phyloP scores from a whole-genome alignment of 2,888 invertebrate species.

The Drosophila mulleri region DNA sequence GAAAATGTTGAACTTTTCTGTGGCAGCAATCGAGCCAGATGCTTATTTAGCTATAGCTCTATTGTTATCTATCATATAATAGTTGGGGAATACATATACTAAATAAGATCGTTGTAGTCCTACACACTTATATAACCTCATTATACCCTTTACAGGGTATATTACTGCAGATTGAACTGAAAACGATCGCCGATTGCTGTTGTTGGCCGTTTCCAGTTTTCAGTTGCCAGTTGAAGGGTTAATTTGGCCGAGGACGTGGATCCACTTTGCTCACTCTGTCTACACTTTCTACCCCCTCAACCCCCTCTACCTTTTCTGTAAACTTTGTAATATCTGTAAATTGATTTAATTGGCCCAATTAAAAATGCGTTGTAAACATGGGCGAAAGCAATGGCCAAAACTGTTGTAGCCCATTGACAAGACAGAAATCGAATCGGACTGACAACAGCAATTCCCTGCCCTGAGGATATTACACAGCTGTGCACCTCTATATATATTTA shows the following conservation, averaged over 20 bases:
- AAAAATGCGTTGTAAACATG: constrained; percentile 61
- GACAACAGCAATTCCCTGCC: constrained; percentile 21
- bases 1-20: neutral
- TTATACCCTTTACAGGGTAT: neutral
- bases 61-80: neutral
- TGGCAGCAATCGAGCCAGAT: neutral
- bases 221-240: constrained; percentile 58
- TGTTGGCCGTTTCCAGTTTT: constrained; percentile 4
- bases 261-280: neutral
- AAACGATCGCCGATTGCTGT: constrained; percentile 41
- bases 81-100: neutral
- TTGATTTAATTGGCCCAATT: constrained; percentile 76
- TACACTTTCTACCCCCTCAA: neutral
- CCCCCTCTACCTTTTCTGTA: constrained; percentile 30
- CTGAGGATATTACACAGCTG: constrained; percentile 59
- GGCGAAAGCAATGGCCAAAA: constrained; percentile 33
- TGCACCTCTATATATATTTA: neutral
- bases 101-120: neutral
- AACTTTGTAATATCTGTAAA: constrained; percentile 75
- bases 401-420: constrained; percentile 21
- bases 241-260: constrained; percentile 51
- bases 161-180: constrained; percentile 35
- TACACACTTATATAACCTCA: too few relatives aligned
- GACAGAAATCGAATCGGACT: constrained; percentile 37
- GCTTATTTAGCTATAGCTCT: neutral